Evolutionary conservation across 2,888 invertebrate genomes (phyloP), one percentile per base, ranked within the genome.

Genomic region (Macropis europaea): DNA sequence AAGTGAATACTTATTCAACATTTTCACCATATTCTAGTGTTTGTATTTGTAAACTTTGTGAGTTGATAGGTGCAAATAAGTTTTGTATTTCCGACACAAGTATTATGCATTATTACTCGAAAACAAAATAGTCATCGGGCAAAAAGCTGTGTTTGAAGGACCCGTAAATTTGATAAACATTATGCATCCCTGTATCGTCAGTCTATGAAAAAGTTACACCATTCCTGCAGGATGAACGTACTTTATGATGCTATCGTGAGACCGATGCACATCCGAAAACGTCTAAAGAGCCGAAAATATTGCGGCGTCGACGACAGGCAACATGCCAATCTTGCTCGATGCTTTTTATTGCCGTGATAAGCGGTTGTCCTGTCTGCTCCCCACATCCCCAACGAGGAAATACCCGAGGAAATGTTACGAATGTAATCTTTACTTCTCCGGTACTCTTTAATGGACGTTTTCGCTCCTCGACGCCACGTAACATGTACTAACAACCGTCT

Each of bases 341-440:
- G 83, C 76, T 83, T 87, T 88, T 87, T 88, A 87, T 88, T 87
- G 83, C 82, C 74, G 61, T 78, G 87, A 87, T 87, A 87, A 87
- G 86, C 81, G 77, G 68, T n/a, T 61, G 62, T 63, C 63, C 62
- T 76, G 73, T 47, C 59, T 59, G 53, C 56, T 54, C 28, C 66
- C 42, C 43, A 9, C 52, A 42, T 50, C 40, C 19, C 9, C 42
- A 32, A 19, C 56, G 4, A 43, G 40, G 48, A 47, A 68, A 57
- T 24, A 71, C 45, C 62, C 53, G 62, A 60, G 70, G 67, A 78
- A 81, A 74, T 68, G 70, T 75, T 77, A 77, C 82, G 63, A 85
- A 84, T 80, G 84, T 86, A 86, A 87, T 87, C 86, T 87, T 84
- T 81, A 81, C 78, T 76, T 81, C 80, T 82, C 63, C 48, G 36